A percentile compares a stretch with the other conserved stretches of the same genome.
Conservation (phyloP, 2,888 invertebrate species). For the Hofmannophila pseudospretella region DNA sequence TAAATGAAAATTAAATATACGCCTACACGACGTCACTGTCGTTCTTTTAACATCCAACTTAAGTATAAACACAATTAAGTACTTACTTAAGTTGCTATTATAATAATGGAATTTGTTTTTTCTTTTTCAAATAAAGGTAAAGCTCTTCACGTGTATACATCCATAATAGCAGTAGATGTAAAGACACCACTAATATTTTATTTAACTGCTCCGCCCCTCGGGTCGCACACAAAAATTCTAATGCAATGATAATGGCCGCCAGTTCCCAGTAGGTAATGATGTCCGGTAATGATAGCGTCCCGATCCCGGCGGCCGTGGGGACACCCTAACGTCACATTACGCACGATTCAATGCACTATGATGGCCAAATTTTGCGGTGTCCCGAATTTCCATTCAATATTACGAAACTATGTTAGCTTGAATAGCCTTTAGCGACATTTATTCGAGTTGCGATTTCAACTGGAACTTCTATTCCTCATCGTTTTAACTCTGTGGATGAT, state of each 20-base stretch:
- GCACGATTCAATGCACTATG: slow-evolving; percentile 53
- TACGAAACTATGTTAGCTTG: slow-evolving; percentile 32
- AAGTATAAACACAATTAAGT: too few relatives aligned
- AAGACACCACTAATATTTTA: slow-evolving; percentile 5
- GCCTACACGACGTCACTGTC: too few relatives aligned
- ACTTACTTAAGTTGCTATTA: too few relatives aligned
- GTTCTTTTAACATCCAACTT: too few relatives aligned
- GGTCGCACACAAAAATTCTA: slow-evolving; percentile 22
- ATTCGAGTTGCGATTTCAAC: slow-evolving; percentile 39
- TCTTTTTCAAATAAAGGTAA: too few relatives aligned
- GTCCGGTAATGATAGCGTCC: slow-evolving; percentile 15
- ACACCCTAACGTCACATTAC: slow-evolving; percentile 42
- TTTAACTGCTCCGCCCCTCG: slow-evolving; percentile 3
- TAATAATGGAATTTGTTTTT: too few relatives aligned
- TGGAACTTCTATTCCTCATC: slow-evolving; percentile 41
- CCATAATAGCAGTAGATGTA: neutral
- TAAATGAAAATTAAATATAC: too few relatives aligned
- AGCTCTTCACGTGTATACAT: too few relatives aligned
- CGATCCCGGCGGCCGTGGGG: slow-evolving; percentile 6
- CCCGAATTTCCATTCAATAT: slow-evolving; percentile 58
- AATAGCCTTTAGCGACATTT: slow-evolving; percentile 37
- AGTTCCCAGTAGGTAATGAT: slow-evolving; percentile 16
- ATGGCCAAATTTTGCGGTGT: slow-evolving; percentile 66
- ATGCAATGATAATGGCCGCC: slow-evolving; percentile 22
- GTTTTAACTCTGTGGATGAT: slow-evolving; percentile 10